Evolutionary conservation across 2,888 invertebrate genomes (phyloP).

Genomic region (Rhaphigaster nebulosa): DNA sequence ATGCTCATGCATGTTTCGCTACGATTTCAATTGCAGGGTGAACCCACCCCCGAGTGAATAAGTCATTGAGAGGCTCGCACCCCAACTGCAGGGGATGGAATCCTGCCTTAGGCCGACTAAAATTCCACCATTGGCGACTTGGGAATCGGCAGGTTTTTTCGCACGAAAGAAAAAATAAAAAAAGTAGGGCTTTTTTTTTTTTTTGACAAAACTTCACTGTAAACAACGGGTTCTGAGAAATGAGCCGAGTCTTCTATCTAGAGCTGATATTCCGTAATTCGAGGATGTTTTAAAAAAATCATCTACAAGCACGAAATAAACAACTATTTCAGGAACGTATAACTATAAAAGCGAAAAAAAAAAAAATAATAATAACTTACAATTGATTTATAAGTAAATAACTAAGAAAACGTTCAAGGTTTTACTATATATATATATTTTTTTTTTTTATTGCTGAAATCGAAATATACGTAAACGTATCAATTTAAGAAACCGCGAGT

Average conservation of each 20-base stretch:
- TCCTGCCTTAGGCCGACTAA: neutral
- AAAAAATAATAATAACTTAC: neutral
- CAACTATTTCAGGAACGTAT: too few species aligned
- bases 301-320: too few species aligned
- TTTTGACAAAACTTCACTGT: too few species aligned
- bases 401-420: neutral
- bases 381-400: neutral
- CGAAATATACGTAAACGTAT: neutral
- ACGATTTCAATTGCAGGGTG: constrained; percentile 4
- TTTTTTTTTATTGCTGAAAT: neutral
- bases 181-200: too few species aligned
- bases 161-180: too few species aligned
- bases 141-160: too few species aligned
- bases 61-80: neutral
- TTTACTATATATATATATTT: neutral
- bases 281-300: too few species aligned
- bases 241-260: neutral
- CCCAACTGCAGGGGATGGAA: neutral
- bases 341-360: too few species aligned
- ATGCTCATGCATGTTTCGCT: neutral
- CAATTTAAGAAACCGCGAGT: neutral
- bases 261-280: too few species aligned
- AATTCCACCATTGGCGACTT: neutral
- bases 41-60: neutral
- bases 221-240: neutral